Evolutionary conservation across 92 coral and sea anemone species (phyloP).

Genomic region (Hydrozoanthus gracilis): DNA sequence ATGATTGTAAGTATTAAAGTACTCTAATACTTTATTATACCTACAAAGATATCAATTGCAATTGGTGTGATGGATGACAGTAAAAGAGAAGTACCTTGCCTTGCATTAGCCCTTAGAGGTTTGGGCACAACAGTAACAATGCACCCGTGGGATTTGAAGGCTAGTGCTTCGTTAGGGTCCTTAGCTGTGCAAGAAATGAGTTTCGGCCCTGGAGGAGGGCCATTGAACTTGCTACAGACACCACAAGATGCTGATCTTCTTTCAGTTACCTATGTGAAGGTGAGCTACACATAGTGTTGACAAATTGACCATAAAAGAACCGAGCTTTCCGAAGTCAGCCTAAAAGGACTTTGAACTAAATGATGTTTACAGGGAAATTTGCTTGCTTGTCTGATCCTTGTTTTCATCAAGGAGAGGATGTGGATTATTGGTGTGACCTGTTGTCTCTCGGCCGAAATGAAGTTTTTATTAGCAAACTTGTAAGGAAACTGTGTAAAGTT

Average conservation of each 20-base stretch:
- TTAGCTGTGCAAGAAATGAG: conserved; percentile 86
- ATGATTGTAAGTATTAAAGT: not conserved
- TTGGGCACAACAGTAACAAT: conserved; percentile 81
- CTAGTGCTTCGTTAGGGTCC: conserved; percentile 85
- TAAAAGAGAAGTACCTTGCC: conserved; percentile 72
- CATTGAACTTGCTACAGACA: conserved; percentile 80
- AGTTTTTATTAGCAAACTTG: too few relatives aligned
- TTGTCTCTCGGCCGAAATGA: too few relatives aligned
- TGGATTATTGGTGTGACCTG: too few relatives aligned
- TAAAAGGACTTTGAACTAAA: too few relatives aligned
- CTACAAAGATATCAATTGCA: conserved; percentile 71
- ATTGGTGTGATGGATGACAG: conserved; percentile 70
- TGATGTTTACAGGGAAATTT: too few relatives aligned
- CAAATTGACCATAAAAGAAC: too few relatives aligned
- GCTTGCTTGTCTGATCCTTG: too few relatives aligned
- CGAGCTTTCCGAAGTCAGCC: too few relatives aligned
- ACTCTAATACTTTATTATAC: not conserved
- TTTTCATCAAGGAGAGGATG: too few relatives aligned
- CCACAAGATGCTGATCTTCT: conserved; percentile 89
- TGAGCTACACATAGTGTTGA: too few relatives aligned
- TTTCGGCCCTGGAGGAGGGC: conserved; percentile 83
- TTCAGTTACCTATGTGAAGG: conserved; percentile 79
- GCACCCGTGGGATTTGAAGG: conserved; percentile 86
- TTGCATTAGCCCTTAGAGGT: conserved; percentile 68
- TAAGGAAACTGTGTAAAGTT: too few relatives aligned